Evolutionary conservation across 2,888 invertebrate genomes (phyloP), one percentile per base, ranked within the genome.

Genomic region (Noctuana brunneofusca): DNA sequence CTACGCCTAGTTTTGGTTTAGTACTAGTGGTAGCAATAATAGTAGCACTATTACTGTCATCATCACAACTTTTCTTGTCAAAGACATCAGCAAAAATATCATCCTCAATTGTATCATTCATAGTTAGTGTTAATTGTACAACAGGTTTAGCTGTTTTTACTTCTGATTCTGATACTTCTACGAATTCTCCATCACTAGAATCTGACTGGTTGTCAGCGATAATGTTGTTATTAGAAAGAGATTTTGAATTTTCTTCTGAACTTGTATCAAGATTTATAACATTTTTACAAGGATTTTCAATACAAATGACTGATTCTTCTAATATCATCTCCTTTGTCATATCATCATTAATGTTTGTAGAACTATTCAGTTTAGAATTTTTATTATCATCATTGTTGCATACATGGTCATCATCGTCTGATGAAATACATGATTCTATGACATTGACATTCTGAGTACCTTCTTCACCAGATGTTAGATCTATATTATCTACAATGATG

Each of bases 1-100:
- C 1, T 1, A 16, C 20, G 24, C 11, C n/a, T 18, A n/a, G 11
- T 24, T n/a, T 48, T 24, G 18, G 9, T 20, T 18, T 43, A 18
- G 18, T 11, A 4, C 3, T 18, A 20, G 14, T 18, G 18, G 18
- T 5, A 18, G 16, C 9, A 43, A 2, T 12, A 43, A 6, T n/a
- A 32, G 5, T 1, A 32, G 16, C 12, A 12, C 5, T 32, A 20
- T 35, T 18, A 30, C 32, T 16, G 12, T 30, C 11, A 30, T 52
- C 52, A 18, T 49, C 14, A 38, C 24, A 2, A 32, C 66, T 65
- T 43, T 65, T 69, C 24, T 66, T 58, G 30, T 67, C 70, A 79
- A 96, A 96, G 64, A 96, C 81, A 84, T 96, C 96, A n/a, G 94
- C 94, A 86, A 96, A 96, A 64, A 96, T 89, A 81, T 95, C 95